Percentiles rank a stretch among this genome's conserved stretches.
Evolutionary conservation across 2,888 invertebrate species (phyloP).

Genomic region (Cephus pygmeus): DNA sequence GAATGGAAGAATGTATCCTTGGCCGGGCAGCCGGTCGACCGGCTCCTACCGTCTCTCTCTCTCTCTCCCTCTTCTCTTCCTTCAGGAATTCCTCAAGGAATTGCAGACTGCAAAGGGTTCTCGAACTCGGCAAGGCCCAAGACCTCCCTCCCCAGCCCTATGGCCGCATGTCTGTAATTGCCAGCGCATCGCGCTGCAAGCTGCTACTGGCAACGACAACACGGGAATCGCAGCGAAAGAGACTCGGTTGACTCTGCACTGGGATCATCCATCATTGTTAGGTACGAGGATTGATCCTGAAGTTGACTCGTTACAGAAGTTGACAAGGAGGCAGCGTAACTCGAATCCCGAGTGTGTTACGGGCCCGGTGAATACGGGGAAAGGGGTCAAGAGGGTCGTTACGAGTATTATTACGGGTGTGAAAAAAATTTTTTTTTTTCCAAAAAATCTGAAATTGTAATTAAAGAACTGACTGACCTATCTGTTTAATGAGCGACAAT

Average conservation of each 20-base stretch:
- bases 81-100: not conserved
- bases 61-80: not conserved
- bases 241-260: not conserved
- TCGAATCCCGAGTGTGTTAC: not conserved
- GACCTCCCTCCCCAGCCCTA: not conserved
- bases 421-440: not conserved
- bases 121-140: not conserved
- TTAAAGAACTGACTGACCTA: not conserved
- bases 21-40: not conserved
- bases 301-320: not conserved
- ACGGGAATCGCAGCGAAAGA: not conserved
- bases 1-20: not conserved
- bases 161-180: not conserved
- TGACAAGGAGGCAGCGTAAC: not conserved
- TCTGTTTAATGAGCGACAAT: not conserved
- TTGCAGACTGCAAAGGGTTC: not conserved
- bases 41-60: not conserved
- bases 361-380: too few relatives aligned
- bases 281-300: not conserved
- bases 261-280: not conserved
- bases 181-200: not conserved
- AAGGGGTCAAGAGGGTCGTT: too few relatives aligned
- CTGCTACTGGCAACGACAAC: not conserved
- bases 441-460: not conserved
- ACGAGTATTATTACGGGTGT: too few relatives aligned